These are phyloP conservation scores for Drosophila tsacasi DNA, from an alignment of 1,140 invertebrate species.

Conservation along the genomic window DNA sequence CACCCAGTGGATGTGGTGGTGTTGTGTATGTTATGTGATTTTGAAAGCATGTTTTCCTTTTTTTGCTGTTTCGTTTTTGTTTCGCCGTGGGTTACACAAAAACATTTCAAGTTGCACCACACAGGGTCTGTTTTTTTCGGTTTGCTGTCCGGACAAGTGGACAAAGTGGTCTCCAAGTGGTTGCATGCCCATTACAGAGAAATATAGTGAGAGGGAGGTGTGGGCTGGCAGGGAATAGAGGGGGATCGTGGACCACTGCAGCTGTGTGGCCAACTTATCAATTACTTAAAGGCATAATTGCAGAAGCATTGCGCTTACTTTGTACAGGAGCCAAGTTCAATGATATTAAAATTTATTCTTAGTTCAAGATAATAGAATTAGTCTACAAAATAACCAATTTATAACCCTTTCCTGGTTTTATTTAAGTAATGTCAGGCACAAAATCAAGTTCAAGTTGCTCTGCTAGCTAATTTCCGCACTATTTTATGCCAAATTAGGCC, in stretches of 20 bases:
- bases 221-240: slow-evolving; percentile 15
- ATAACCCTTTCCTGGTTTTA: background rate
- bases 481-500: slow-evolving; percentile 9
- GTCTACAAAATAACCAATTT: background rate
- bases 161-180: slow-evolving; percentile 45
- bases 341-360: background rate
- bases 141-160: slow-evolving; percentile 44
- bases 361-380: background rate
- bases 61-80: slow-evolving; percentile 33
- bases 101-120: slow-evolving; percentile 44
- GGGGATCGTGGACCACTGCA: slow-evolving; percentile 23
- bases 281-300: slow-evolving; percentile 31
- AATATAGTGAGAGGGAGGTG: background rate
- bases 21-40: slow-evolving; percentile 39
- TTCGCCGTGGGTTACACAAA: slow-evolving; percentile 41
- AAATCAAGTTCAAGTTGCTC: background rate
- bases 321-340: background rate
- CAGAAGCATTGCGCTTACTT: background rate
- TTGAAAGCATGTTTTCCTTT: slow-evolving; percentile 37
- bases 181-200: slow-evolving; percentile 23
- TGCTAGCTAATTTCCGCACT: background rate
- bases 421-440: background rate
- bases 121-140: slow-evolving; percentile 26
- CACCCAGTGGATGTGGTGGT: slow-evolving; percentile 29
- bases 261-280: slow-evolving; percentile 38